Evolutionary conservation across 2,888 invertebrate species (phyloP), one percentile per base, ranked within the genome.

Genomic region (Monopis laevigella): DNA sequence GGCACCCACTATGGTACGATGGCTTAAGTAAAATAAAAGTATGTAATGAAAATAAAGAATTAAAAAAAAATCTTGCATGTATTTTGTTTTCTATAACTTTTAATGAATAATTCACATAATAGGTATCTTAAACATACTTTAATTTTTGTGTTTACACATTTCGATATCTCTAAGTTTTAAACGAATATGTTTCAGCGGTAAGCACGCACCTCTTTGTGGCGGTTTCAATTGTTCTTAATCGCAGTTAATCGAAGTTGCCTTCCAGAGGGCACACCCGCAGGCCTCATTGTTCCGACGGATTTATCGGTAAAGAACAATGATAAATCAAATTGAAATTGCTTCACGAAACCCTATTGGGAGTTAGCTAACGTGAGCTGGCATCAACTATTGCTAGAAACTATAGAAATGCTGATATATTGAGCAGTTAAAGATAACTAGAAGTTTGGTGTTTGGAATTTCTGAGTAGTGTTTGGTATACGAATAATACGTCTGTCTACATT

Each of bases 311-410:
- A 78, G 77, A 75, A 75, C 75, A 75, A 75, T 69, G 71, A 75
- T 78, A 78, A 78, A 78, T 80, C 77, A 77, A 73, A 77, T 67
- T 62, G 68, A 62, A 75, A 75, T 73, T 71, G 73, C 70, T 59
- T 61, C 59, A 19, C 39, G 39, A 11, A 29, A 27, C 40, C 40
- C 40, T 14, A 18, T 40, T 40, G 28, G 17, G 12, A 39, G 39
- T 39, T 39, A 39, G 39, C 13, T 26, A 13, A 24, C 45, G 56
- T 54, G 61, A 54, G 56, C 56, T 32, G 16, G 17, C 34, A 34
- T 34, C 34, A 34, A 17, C 3, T 8, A 17, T 13, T 16, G 34
- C 17, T 10, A 29, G 32, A 32, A 36, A 36, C 36, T 36, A 36
- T 21, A 4, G 13, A 39, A 28, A 14, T 6, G 13, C 13, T 30